These are phyloP conservation scores for Deilephila porcellus DNA, from an alignment of 2,888 invertebrate species.

Conservation along the genomic window DNA sequence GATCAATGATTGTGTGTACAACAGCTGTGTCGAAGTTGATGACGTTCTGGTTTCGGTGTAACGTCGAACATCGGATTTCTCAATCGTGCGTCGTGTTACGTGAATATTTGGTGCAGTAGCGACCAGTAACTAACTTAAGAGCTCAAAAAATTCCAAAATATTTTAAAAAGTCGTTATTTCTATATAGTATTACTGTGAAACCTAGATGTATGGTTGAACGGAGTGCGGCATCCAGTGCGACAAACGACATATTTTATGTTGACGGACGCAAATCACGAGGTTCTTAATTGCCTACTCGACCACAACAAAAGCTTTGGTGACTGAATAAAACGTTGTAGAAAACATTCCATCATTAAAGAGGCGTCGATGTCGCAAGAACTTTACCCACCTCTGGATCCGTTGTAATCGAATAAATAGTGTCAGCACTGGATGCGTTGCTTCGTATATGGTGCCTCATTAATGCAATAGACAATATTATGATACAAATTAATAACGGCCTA, in stretches of 20 bases:
- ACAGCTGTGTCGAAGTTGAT: neutral
- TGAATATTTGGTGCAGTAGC: constrained; percentile 38
- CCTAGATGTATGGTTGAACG: constrained; percentile 22
- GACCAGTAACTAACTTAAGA: constrained; percentile 33
- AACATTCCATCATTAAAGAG: neutral
- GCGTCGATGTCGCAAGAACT: neutral
- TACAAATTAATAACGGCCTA: constrained; percentile 20
- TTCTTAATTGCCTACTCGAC: neutral
- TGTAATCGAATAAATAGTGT: neutral
- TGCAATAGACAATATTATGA: constrained; percentile 37
- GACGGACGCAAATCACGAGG: neutral
- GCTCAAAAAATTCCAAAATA: constrained; percentile 41
- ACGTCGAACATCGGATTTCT: neutral
- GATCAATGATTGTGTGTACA: too few relatives aligned
- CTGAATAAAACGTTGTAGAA: neutral
- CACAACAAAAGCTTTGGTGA: neutral
- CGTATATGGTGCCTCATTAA: constrained; percentile 40
- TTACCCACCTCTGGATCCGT: neutral
- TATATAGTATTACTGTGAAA: constrained; percentile 25
- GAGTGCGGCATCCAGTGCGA: neutral
- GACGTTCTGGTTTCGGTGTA: neutral
- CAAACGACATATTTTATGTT: neutral
- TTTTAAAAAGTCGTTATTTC: constrained; percentile 31
- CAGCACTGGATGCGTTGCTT: neutral
- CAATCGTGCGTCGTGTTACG: constrained; percentile 19